Evolutionary conservation across 2,113 vertebrate genomes (phyloP).

Genomic region (Pteropus alecto): DNA sequence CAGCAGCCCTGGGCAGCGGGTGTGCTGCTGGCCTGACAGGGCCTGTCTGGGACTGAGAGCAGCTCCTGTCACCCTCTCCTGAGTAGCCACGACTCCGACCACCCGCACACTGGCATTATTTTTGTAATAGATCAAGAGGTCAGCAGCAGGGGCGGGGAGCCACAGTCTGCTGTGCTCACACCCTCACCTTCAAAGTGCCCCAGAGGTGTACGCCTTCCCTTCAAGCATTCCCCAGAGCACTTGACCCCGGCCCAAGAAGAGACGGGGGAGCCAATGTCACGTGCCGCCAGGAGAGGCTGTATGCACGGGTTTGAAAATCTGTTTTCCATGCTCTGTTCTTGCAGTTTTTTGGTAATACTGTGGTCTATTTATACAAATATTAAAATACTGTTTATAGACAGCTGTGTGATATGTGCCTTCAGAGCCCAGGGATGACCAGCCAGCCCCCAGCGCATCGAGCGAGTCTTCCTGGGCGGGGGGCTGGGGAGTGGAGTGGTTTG

Average conservation of each 20-base stretch:
- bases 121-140: constrained; percentile 79
- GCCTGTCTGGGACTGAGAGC: neutral
- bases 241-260: neutral
- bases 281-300: constrained; percentile 64
- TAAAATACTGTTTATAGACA: constrained; percentile 86
- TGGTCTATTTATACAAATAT: constrained; percentile 89
- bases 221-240: neutral
- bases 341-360: constrained; percentile 84
- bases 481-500: neutral
- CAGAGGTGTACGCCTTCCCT: neutral
- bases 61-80: neutral
- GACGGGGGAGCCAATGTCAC: constrained; percentile 6
- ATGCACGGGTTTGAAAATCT: neutral
- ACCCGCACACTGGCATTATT: constrained; percentile 69
- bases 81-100: neutral
- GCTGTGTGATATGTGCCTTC: neutral
- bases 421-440: neutral
- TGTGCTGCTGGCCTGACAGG: neutral
- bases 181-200: neutral
- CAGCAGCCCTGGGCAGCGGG: neutral
- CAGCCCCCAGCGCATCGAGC: too few species aligned
- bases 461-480: accelerated
- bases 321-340: constrained; percentile 78
- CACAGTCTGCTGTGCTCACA: neutral
- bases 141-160: constrained; percentile 55